These are phyloP conservation scores for Parambassis ranga DNA, from an alignment of 2,797 vertebrate species.

Conservation along the genomic window DNA sequence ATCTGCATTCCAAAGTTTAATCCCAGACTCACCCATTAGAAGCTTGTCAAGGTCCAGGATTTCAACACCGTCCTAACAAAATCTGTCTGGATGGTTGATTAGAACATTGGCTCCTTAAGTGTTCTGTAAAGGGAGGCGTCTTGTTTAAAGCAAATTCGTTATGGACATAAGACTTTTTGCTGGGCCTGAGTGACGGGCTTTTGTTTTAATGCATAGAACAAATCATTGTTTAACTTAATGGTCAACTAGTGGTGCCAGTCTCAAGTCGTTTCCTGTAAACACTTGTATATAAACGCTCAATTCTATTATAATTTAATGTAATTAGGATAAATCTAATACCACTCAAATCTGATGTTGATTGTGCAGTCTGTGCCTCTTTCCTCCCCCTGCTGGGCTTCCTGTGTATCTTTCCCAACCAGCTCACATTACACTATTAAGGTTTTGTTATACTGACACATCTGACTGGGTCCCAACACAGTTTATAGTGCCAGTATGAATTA, in stretches of 20 bases:
- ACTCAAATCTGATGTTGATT: rapidly evolving
- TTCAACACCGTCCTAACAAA: too few relatives aligned
- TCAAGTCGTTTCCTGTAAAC: neutral
- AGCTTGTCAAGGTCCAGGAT: constrained; percentile 1
- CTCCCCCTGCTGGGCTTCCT: constrained; percentile 15
- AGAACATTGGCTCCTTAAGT: neutral
- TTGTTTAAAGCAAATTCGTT: neutral
- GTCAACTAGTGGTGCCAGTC: neutral
- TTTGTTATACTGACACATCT: neutral
- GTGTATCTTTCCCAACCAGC: neutral
- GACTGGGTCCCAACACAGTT: neutral
- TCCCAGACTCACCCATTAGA: neutral
- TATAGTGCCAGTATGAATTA: neutral
- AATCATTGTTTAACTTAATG: neutral
- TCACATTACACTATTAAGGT: neutral
- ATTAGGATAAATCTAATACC: neutral
- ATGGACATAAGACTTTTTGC: rapidly evolving
- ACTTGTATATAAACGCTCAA: neutral
- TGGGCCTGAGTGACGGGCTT: too few relatives aligned
- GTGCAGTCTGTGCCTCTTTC: neutral
- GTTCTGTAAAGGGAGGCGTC: neutral
- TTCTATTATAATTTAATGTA: neutral
- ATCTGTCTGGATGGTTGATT: neutral
- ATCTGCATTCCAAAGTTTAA: neutral
- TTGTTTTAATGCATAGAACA: too few relatives aligned